Base-by-base conservation (phyloP, 2,797 vertebrate species). In the Euthynnus affinis region DNA sequence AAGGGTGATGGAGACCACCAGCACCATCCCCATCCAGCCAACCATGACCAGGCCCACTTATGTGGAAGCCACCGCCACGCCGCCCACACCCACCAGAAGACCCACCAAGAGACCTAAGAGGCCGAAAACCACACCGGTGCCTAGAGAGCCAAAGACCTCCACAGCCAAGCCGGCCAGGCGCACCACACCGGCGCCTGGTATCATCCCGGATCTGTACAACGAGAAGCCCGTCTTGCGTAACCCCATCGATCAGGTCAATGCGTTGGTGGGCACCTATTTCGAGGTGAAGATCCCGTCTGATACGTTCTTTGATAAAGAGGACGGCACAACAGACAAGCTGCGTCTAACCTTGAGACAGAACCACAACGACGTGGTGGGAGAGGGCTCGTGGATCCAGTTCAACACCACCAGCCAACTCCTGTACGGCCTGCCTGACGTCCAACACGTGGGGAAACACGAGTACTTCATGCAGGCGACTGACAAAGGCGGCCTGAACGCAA, bases 241-340 rank as follows among this genome's bases (percentile, higher is more conserved):
- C 89, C 96, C 98, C 29, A 97, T 99, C 0, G 98, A 99, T 90
- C 96, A 96, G 85, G 98, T 99, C 0, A 97, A 97, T 0, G 97
- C 98, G 0, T 94, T 97, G 94, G 96, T 97, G 12, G 98, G 98
- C 34, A 99, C 98, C 0, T 99, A 99, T 74, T 99, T 99, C 0
- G 98, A 99, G 83, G 97, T 99, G n/a, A 99, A 99, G 91, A 98
- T 99, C 86, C 97, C 98, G 0, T 96, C 96, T 0, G 98, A 99
- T 76, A 99, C 98, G 0, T 99, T 99, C 94, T 99, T 97, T 0
- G 98, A 99, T 80, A 93, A 93, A 22, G 97, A 99, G 51, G 98
- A 99, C 8, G 98, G 98, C 48, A 98, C 97, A n/a, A 99, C 98
- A 0, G 98, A 99, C 88, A 98, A 99, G 78, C 93, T 99, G 57